Evolutionary conservation across 2,797 vertebrate species (phyloP).

Genomic region (Arrhamphus sclerolepis): DNA sequence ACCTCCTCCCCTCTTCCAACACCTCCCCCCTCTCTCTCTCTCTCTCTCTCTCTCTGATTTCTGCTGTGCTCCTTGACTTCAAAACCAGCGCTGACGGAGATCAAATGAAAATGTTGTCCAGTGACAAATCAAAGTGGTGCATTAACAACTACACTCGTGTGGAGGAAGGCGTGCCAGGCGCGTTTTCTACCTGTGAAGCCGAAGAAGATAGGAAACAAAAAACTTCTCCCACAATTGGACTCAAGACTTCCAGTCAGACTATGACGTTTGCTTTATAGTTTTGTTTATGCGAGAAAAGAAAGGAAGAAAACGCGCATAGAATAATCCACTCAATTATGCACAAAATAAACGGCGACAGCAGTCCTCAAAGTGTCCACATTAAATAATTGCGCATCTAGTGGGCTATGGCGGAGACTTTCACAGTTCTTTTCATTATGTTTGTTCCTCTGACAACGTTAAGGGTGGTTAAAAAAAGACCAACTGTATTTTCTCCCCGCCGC

Average conservation of each 20-base stretch:
- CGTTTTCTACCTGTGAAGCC: conserved; percentile 1
- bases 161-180: not conserved
- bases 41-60: too few relatives aligned
- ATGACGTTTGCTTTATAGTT: conserved; percentile 12
- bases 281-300: not conserved
- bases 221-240: conserved; percentile 8
- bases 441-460: not conserved
- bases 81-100: conserved; percentile 2
- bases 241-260: not conserved
- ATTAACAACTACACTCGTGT: conserved; percentile 7
- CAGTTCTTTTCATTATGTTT: not conserved
- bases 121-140: conserved; percentile 17
- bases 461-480: not conserved
- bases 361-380: too few relatives aligned
- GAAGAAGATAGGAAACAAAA: not conserved
- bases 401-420: not conserved
- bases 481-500: not conserved
- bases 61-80: not conserved
- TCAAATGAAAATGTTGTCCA: conserved; percentile 25
- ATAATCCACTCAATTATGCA: too few relatives aligned
- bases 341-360: too few relatives aligned
- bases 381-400: too few relatives aligned
- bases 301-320: too few relatives aligned
- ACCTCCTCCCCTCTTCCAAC: not conserved
- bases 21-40: too few relatives aligned